phyloP scores from a whole-genome alignment of 2,797 vertebrate species.

The Avahi laniger region DNA sequence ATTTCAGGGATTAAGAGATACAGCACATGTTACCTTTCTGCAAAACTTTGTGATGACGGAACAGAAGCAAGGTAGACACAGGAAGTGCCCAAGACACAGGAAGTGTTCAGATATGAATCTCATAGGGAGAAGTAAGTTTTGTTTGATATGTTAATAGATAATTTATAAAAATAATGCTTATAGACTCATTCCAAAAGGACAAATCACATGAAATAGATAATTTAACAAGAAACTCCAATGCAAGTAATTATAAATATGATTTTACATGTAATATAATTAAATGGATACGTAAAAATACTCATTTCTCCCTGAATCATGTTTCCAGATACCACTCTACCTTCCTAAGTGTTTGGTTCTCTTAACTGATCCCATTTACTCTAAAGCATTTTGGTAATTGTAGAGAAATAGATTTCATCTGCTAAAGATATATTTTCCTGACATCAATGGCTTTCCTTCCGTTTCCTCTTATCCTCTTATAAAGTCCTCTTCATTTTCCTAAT shows the following conservation, averaged over 20 bases:
- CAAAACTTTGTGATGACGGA: not conserved
- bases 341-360: not conserved
- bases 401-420: not conserved
- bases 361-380: not conserved
- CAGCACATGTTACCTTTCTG: not conserved
- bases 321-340: not conserved
- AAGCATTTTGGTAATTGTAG: not conserved
- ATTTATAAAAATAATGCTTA: not conserved
- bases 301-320: not conserved
- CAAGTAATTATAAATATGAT: not conserved
- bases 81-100: not conserved
- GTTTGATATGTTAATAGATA: not conserved
- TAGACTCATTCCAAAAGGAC: not conserved
- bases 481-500: not conserved
- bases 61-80: not conserved
- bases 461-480: not conserved
- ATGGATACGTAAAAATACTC: not conserved
- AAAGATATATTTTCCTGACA: not conserved
- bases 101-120: not conserved
- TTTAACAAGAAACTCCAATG: not conserved
- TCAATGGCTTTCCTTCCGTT: not conserved
- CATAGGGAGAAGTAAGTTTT: not conserved
- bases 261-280: not conserved
- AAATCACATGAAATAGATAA: not conserved
- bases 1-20: not conserved